phyloP scores from a whole-genome alignment of 2,888 invertebrate species.

The Macrophya annulata region DNA sequence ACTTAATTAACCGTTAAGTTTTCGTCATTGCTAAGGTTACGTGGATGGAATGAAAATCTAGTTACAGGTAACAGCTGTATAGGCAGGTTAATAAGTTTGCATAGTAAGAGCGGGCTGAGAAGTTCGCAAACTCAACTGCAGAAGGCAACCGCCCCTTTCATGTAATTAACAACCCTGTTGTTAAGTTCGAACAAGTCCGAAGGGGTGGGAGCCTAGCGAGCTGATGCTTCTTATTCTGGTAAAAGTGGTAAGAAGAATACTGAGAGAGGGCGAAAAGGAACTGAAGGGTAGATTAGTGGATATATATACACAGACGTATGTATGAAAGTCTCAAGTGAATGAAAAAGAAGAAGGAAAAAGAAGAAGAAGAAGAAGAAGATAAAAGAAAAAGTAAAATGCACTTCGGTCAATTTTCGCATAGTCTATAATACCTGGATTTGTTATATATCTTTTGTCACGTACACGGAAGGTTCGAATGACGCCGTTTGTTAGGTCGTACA shows the following conservation, averaged over 20 bases:
- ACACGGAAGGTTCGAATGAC: constrained; percentile 12
- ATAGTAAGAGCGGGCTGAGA: constrained; percentile 4
- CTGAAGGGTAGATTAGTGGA: neutral
- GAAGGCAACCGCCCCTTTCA: constrained; percentile 49
- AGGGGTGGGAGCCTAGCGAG: constrained; percentile 25
- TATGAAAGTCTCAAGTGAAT: neutral
- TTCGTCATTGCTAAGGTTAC: neutral
- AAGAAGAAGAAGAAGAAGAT: neutral
- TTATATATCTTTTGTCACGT: constrained; percentile 30
- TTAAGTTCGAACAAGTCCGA: constrained; percentile 50
- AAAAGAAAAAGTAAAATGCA: neutral
- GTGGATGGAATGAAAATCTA: neutral
- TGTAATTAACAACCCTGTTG: constrained; percentile 55
- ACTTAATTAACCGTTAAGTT: neutral
- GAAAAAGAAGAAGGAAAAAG: neutral
- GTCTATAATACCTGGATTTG: constrained; percentile 35
- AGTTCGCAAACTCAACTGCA: constrained; percentile 52
- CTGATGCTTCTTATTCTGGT: constrained; percentile 33
- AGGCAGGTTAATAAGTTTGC: constrained; percentile 44
- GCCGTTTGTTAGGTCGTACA: constrained; percentile 33
- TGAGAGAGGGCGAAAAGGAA: constrained; percentile 14
- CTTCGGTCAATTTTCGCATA: neutral
- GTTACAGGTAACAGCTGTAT: constrained; percentile 41
- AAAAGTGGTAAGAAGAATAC: constrained; percentile 47
- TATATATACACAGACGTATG: neutral